A percentile compares a stretch with the other conserved stretches of the same genome.
These are phyloP conservation scores for Electrona antarctica DNA, from an alignment of 2,113 vertebrate species.

Conservation along the genomic window DNA sequence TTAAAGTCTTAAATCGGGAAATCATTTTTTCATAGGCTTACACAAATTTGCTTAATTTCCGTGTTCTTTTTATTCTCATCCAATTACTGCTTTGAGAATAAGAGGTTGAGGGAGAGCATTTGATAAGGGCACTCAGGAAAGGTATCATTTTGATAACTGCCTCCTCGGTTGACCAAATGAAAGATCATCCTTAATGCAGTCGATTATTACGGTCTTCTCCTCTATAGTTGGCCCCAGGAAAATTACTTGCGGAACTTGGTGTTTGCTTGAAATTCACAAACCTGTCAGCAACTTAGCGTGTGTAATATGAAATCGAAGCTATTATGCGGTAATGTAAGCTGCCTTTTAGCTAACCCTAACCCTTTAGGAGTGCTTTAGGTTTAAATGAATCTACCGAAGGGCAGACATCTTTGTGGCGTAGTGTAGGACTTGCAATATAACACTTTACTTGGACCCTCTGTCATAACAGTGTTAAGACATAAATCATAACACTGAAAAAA, in stretches of 20 bases:
- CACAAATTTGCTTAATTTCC: slow-evolving; percentile 64
- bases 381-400: too few relatives aligned
- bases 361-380: too few relatives aligned
- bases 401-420: too few relatives aligned
- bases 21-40: slow-evolving; percentile 61
- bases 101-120: slow-evolving; percentile 53
- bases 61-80: slow-evolving; percentile 49
- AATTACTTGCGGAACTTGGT: slow-evolving; percentile 28
- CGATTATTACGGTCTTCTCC: slow-evolving; percentile 37
- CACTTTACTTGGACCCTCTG: too few relatives aligned
- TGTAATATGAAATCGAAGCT: too few relatives aligned
- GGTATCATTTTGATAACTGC: slow-evolving; percentile 63
- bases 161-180: slow-evolving; percentile 49
- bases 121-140: slow-evolving; percentile 47
- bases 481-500: too few relatives aligned
- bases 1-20: slow-evolving; percentile 61
- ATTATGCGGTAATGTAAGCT: too few relatives aligned
- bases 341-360: too few relatives aligned
- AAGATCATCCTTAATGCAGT: slow-evolving; percentile 50
- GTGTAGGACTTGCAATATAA: too few relatives aligned
- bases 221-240: slow-evolving; percentile 32
- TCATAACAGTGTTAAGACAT: too few relatives aligned
- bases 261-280: slow-evolving; percentile 35
- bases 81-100: slow-evolving; percentile 64
- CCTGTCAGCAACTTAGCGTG: slow-evolving; percentile 7